A percentile compares a stretch with the other conserved stretches of the same genome.
Conservation (phyloP, 92 coral and sea anemone genomes). For the Parazoanthus darwini region DNA sequence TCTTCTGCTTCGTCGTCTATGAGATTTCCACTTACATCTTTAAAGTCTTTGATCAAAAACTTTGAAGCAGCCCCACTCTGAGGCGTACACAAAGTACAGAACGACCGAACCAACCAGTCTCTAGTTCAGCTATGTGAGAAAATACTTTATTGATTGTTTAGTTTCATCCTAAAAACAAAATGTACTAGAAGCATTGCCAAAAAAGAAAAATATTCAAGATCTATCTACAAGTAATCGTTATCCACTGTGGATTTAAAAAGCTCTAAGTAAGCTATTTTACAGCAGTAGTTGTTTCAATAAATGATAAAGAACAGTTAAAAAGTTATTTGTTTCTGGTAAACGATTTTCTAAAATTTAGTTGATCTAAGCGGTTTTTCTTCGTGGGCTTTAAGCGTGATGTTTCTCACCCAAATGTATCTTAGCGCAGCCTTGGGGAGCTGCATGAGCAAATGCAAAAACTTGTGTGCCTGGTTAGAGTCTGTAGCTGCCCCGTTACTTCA, state of each 20-base stretch:
- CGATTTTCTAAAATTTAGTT: background rate
- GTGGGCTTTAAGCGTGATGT: conserved; percentile 12
- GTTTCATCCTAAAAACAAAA: background rate
- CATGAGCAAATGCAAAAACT: conserved; percentile 16
- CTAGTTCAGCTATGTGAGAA: conserved; percentile 7
- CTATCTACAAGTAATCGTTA: background rate
- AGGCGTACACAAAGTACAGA: background rate
- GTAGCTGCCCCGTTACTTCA: conserved; percentile 1
- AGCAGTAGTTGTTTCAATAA: background rate
- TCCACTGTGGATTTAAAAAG: conserved; percentile 33
- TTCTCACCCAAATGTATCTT: conserved; percentile 38
- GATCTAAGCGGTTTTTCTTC: background rate
- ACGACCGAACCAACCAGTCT: background rate
- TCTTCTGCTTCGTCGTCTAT: too few species aligned
- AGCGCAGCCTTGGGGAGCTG: conserved; percentile 34
- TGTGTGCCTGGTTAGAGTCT: conserved; percentile 3
- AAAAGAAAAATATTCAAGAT: background rate
- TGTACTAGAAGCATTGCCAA: background rate
- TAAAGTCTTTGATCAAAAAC: too few species aligned
- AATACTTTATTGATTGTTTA: background rate
- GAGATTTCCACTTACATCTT: too few species aligned
- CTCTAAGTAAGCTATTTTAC: conserved; percentile 3
- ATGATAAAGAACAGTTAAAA: background rate
- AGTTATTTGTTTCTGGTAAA: background rate
- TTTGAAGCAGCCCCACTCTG: too few species aligned